Evolutionary conservation across 2,888 invertebrate species (phyloP).

Genomic region (Spatulosminthurus flaviceps): DNA sequence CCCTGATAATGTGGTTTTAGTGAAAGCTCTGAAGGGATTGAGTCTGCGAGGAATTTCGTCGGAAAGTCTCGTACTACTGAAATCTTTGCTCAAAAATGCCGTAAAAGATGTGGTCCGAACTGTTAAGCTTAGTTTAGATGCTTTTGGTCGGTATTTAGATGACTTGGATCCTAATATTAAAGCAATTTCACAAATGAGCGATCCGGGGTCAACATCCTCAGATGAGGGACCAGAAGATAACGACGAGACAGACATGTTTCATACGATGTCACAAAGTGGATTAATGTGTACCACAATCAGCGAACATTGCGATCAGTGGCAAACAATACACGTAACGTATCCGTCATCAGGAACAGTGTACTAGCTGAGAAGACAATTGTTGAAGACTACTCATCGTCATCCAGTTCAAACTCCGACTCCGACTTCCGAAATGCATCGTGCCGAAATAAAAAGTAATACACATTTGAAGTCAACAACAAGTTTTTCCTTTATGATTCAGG

Average conservation of each 20-base stretch:
- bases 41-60: slow-evolving; percentile 35
- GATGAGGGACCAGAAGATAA: slow-evolving; percentile 18
- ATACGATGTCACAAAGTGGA: too few relatives aligned
- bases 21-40: slow-evolving; percentile 44
- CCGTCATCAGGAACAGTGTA: background rate
- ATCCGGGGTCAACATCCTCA: slow-evolving; percentile 15
- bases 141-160: slow-evolving; percentile 44
- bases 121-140: slow-evolving; percentile 20
- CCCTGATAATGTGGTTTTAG: slow-evolving; percentile 28
- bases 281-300: background rate
- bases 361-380: background rate
- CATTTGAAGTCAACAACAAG: too few relatives aligned
- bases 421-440: background rate
- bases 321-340: background rate
- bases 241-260: slow-evolving; percentile 31
- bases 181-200: slow-evolving; percentile 27
- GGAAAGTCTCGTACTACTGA: slow-evolving; percentile 31
- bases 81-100: slow-evolving; percentile 32
- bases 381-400: background rate
- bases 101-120: slow-evolving; percentile 27
- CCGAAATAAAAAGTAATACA: background rate
- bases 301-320: background rate
- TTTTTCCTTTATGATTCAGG: too few relatives aligned
- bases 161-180: slow-evolving; percentile 44
- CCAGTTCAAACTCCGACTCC: background rate